Conservation (phyloP, 2,888 invertebrate species). For the Parnassius glacialis region DNA sequence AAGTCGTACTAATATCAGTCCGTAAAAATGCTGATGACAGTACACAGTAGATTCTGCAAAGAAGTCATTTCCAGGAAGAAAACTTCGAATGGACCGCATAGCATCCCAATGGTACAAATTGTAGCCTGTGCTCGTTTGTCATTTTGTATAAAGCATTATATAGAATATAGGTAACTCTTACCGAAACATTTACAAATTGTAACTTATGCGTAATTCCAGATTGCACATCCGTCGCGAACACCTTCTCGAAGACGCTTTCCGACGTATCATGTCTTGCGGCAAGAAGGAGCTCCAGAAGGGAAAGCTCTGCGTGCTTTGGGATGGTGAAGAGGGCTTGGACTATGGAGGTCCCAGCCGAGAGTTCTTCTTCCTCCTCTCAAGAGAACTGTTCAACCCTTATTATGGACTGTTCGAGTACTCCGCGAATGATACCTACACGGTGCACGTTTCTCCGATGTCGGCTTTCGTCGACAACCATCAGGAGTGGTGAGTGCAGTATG, state of each 20-base stretch:
- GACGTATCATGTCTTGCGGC: slow-evolving; percentile 97
- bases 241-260: slow-evolving; percentile 96
- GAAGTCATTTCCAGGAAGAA: no score
- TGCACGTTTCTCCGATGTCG: slow-evolving; percentile 97
- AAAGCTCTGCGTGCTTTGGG: slow-evolving; percentile 95
- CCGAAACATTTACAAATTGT: no score
- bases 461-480: slow-evolving; percentile 98
- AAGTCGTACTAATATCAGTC: no score
- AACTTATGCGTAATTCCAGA: slow-evolving; percentile 70
- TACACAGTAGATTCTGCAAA: no score
- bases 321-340: slow-evolving; percentile 97
- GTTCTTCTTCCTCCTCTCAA: slow-evolving; percentile 98
- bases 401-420: slow-evolving; percentile 99
- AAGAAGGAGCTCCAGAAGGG: slow-evolving; percentile 97
- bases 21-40: no score
- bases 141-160: no score
- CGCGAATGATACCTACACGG: slow-evolving; percentile 98
- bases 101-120: no score
- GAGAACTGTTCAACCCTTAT: slow-evolving; percentile 98
- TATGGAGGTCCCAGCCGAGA: slow-evolving; percentile 99
- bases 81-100: no score
- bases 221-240: slow-evolving; percentile 96
- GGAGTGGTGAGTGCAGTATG: slow-evolving; percentile 88
- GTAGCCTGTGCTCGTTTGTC: no score
- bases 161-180: no score